Percentiles rank a stretch among this genome's conserved stretches.
Evolutionary conservation across 1,140 invertebrate genomes (phyloP).

Genomic region (Archivesica marissinica): DNA sequence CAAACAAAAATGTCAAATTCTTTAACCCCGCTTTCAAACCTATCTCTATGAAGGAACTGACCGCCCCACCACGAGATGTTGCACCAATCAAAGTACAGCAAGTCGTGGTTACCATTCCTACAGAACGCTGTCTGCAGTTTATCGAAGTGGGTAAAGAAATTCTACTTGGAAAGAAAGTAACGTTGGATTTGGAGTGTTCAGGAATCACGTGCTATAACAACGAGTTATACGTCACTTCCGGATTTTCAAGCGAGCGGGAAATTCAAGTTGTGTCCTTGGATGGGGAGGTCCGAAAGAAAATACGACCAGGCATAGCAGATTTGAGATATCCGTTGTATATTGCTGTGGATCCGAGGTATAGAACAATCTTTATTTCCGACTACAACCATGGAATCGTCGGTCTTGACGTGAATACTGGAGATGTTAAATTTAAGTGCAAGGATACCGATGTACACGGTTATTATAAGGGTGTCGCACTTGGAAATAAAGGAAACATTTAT

Average conservation of each 20-base stretch:
- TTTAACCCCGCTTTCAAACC: constrained; percentile 37
- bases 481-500: constrained; percentile 46
- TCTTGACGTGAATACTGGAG: constrained; percentile 33
- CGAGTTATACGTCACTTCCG: constrained; percentile 57
- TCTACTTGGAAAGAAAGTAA: constrained; percentile 37
- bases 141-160: constrained; percentile 38
- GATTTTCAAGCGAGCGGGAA: constrained; percentile 54
- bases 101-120: constrained; percentile 47
- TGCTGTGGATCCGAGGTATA: constrained; percentile 31
- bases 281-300: constrained; percentile 38
- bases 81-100: constrained; percentile 23
- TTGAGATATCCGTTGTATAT: constrained; percentile 51
- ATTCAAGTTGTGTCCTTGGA: constrained; percentile 44
- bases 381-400: constrained; percentile 58
- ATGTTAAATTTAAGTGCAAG: constrained; percentile 57
- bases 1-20: constrained; percentile 51
- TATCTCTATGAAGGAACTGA: constrained; percentile 1
- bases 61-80: constrained; percentile 43
- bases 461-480: constrained; percentile 49
- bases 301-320: constrained; percentile 46
- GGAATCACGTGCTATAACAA: constrained; percentile 50
- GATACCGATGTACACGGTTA: constrained; percentile 55
- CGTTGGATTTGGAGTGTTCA: constrained; percentile 45
- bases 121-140: constrained; percentile 41
- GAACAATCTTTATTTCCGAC: constrained; percentile 45